Conservation (phyloP, 37 sponge, comb jelly and placozoan genomes). For the Mnemiopsis leidyi region DNA sequence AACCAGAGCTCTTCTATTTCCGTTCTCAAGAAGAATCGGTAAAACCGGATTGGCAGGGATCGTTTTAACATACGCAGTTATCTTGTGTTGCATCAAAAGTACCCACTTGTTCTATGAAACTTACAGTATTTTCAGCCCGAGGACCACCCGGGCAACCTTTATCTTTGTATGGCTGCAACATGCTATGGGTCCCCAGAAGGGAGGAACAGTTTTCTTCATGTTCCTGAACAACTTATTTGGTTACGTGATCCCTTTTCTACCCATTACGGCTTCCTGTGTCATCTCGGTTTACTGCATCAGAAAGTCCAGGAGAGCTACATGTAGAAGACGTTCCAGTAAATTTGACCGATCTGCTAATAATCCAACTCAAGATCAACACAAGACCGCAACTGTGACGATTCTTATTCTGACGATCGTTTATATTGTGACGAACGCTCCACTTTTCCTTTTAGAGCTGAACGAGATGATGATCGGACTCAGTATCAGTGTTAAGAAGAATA, state of each 20-base stretch:
- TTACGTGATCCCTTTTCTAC: neutral
- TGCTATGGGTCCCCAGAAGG: neutral
- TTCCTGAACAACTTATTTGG: neutral
- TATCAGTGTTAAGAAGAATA: neutral
- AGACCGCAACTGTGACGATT: neutral
- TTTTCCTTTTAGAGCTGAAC: neutral
- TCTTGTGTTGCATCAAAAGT: neutral
- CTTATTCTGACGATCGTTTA: neutral
- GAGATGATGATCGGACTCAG: neutral
- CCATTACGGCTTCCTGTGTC: neutral
- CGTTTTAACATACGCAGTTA: neutral
- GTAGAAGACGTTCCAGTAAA: neutral
- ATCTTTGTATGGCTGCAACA: neutral
- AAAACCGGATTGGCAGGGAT: neutral
- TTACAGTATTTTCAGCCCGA: slow-evolving; percentile 15
- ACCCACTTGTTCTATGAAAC: neutral
- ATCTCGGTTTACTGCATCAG: neutral
- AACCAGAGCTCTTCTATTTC: neutral
- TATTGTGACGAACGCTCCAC: neutral
- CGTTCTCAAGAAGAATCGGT: neutral
- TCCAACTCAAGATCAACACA: neutral
- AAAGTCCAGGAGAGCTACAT: neutral
- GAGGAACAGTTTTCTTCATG: neutral
- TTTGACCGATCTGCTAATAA: too few relatives aligned
- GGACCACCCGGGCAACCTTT: neutral